Conservation (phyloP, 2,113 vertebrate genomes). For the Bufo gargarizans region DNA sequence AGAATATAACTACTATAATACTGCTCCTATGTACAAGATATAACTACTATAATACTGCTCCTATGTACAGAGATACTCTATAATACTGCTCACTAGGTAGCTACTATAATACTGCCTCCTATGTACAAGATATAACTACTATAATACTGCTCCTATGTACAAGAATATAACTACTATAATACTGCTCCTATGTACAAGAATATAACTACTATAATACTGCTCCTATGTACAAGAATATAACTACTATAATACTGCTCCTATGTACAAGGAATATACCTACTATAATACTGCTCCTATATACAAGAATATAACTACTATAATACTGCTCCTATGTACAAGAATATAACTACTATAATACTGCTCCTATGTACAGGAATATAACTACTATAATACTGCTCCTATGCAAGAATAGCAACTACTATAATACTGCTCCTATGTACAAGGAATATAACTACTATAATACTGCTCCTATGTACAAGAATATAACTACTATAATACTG, state of each 20-base stretch:
- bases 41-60: background rate
- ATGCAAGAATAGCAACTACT: background rate
- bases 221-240: background rate
- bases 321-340: background rate
- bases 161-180: background rate
- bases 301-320: slow-evolving; percentile 19
- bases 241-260: background rate
- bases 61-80: background rate
- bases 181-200: background rate
- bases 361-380: background rate
- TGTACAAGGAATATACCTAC: background rate
- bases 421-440: background rate
- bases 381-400: slow-evolving; percentile 1
- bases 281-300: background rate
- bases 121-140: background rate
- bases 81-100: background rate
- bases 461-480: background rate
- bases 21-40: too few species aligned
- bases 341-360: background rate
- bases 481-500: background rate
- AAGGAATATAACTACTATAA: background rate
- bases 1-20: background rate
- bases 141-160: background rate
- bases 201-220: background rate
- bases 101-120: background rate